phyloP scores from a whole-genome alignment of 1,140 invertebrate genomes.

The Centruroides vittatus region DNA sequence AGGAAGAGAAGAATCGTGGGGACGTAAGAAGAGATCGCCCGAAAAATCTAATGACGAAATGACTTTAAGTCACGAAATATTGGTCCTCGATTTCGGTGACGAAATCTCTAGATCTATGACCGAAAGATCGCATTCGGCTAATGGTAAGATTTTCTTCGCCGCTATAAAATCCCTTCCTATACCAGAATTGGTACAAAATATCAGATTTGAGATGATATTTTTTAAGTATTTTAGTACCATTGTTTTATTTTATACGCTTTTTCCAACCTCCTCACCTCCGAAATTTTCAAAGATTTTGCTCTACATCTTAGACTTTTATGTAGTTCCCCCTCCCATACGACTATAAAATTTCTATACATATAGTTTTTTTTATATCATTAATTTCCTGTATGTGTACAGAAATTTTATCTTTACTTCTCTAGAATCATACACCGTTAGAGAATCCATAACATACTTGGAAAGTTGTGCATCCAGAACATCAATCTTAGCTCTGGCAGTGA shows the following conservation, averaged over 20 bases:
- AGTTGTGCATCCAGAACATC: constrained; percentile 73
- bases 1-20: constrained; percentile 58
- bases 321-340: too few species aligned
- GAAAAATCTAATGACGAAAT: constrained; percentile 52
- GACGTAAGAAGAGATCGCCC: constrained; percentile 63
- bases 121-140: constrained; percentile 8
- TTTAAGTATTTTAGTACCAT: too few species aligned
- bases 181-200: too few species aligned
- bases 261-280: too few species aligned
- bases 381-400: too few species aligned
- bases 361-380: too few species aligned
- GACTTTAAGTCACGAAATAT: constrained; percentile 84
- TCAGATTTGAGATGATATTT: too few species aligned
- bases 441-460: constrained; percentile 29
- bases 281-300: too few species aligned
- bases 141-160: constrained; percentile 4
- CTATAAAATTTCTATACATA: too few species aligned
- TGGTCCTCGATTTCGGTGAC: constrained; percentile 79
- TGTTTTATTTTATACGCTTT: too few species aligned
- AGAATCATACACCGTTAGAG: constrained; percentile 8
- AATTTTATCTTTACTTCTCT: not conserved
- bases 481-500: constrained; percentile 69
- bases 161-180: too few species aligned
- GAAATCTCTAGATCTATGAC: constrained; percentile 5
- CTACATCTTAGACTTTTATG: too few species aligned